Percentiles rank a stretch among this genome's conserved stretches.
Conservation (phyloP, 2,888 invertebrate genomes). For the Apamea epomidion region DNA sequence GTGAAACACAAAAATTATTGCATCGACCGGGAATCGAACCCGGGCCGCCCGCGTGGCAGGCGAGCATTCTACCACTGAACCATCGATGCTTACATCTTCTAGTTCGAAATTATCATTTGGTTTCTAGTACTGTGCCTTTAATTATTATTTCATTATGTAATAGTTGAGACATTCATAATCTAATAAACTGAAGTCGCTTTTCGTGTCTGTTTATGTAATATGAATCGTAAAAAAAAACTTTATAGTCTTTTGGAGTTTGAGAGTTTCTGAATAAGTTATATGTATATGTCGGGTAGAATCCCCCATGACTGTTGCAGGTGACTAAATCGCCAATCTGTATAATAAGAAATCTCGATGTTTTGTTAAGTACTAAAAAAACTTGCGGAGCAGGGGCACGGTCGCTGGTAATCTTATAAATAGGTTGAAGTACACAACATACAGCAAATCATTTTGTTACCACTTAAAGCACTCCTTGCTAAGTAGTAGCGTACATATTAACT, state of each 20-base stretch:
- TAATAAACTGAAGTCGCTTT: background rate
- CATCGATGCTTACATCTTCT: slow-evolving; percentile 84
- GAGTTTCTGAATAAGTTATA: background rate
- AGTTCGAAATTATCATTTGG: fast-evolving
- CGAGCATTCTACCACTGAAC: slow-evolving; percentile 91
- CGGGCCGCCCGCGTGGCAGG: slow-evolving; percentile 90
- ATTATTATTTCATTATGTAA: background rate
- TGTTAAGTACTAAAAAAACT: background rate
- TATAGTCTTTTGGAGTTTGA: no score
- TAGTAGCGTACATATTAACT: slow-evolving; percentile 8
- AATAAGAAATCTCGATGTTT: background rate
- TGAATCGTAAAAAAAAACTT: background rate
- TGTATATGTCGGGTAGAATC: background rate
- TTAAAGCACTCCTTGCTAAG: background rate
- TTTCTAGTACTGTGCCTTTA: background rate
- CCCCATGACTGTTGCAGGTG: background rate
- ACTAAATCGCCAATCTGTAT: background rate
- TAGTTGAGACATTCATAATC: background rate
- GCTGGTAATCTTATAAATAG: background rate
- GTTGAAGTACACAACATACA: background rate
- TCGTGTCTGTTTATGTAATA: background rate
- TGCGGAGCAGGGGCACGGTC: background rate
- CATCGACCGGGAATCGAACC: slow-evolving; percentile 90
- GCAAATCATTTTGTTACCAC: background rate
- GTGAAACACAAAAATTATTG: slow-evolving; percentile 71